These are phyloP conservation scores for Actenoides lindsayi DNA, from an alignment of 2,113 vertebrate species.

Conservation along the genomic window DNA sequence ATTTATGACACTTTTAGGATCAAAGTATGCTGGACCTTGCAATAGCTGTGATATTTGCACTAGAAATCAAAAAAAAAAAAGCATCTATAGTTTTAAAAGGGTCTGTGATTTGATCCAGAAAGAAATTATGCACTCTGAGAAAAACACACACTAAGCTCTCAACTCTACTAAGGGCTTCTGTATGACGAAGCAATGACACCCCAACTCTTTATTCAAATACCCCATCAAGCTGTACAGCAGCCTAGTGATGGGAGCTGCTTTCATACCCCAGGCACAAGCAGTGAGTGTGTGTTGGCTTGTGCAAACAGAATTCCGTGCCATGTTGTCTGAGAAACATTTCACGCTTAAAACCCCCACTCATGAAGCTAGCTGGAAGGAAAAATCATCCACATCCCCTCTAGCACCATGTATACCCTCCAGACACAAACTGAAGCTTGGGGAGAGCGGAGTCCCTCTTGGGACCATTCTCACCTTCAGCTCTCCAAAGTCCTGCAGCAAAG, in stretches of 20 bases:
- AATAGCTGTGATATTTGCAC: not conserved
- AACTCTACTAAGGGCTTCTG: not conserved
- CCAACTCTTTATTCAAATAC: not conserved
- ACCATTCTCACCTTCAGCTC: not conserved
- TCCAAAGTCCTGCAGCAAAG: not conserved
- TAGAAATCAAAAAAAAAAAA: not conserved
- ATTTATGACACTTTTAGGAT: not conserved
- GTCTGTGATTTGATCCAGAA: not conserved
- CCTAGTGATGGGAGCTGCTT: not conserved
- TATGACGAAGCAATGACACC: not conserved
- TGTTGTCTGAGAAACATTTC: not conserved
- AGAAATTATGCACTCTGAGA: not conserved
- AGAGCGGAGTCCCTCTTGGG: not conserved
- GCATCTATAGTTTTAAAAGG: not conserved
- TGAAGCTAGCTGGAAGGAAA: fast-evolving
- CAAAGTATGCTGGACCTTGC: not conserved
- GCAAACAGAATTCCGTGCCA: not conserved
- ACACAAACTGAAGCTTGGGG: not conserved
- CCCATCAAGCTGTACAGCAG: no score
- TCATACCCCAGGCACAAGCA: fast-evolving
- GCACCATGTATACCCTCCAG: not conserved
- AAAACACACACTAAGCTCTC: not conserved
- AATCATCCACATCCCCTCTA: not conserved
- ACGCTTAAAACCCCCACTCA: not conserved
- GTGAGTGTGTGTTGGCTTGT: not conserved